phyloP scores from a whole-genome alignment of 2,888 invertebrate species.

The Cantharis rufa region DNA sequence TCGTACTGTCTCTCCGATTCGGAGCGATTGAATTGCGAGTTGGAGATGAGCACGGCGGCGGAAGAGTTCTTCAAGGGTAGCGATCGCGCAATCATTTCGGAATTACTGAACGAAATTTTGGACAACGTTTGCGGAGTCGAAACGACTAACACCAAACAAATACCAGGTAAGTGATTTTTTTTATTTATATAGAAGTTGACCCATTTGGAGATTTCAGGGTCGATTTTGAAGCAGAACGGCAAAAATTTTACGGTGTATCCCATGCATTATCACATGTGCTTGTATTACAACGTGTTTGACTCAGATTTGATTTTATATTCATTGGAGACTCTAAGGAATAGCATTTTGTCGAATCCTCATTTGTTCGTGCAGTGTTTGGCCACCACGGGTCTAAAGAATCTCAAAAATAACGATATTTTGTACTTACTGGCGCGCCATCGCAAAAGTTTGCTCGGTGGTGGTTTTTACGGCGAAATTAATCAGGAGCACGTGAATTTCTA shows the following conservation, averaged over 20 bases:
- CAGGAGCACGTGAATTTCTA: conserved; percentile 71
- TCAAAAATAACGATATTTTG: conserved; percentile 60
- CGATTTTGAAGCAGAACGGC: conserved; percentile 9
- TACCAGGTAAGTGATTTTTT: conserved; percentile 8
- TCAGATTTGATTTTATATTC: conserved; percentile 75
- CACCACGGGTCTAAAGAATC: conserved; percentile 70
- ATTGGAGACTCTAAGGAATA: conserved; percentile 72
- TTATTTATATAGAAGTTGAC: not conserved
- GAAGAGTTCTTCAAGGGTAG: conserved; percentile 67
- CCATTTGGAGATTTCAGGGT: conserved; percentile 7
- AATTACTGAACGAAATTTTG: conserved; percentile 63
- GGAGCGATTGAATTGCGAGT: conserved; percentile 55
- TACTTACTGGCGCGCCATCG: conserved; percentile 73
- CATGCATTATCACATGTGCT: conserved; percentile 80
- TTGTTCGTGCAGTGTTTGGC: conserved; percentile 76
- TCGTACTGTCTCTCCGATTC: conserved; percentile 58
- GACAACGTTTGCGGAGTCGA: conserved; percentile 57
- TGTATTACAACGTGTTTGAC: conserved; percentile 81
- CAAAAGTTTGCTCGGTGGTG: conserved; percentile 76
- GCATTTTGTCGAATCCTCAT: conserved; percentile 71
- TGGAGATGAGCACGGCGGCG: conserved; percentile 65
- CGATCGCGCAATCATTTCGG: conserved; percentile 58
- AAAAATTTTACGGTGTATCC: conserved; percentile 64
- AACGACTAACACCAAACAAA: conserved; percentile 21
- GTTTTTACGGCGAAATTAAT: conserved; percentile 65